Conservation (phyloP, 1,140 invertebrate species). For the Paraescarpia echinospica region DNA sequence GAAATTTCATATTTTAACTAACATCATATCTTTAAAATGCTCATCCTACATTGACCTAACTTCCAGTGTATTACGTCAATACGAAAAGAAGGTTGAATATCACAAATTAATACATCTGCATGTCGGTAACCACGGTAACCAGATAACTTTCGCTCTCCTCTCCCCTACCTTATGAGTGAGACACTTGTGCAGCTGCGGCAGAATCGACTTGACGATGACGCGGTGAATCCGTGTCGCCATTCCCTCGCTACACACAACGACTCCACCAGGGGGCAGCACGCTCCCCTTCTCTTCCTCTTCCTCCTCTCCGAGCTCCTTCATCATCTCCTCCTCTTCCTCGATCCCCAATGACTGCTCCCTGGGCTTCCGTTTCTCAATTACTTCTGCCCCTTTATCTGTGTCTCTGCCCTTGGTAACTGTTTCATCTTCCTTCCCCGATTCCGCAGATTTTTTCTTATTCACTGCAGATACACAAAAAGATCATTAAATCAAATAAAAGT, state of each 20-base stretch:
- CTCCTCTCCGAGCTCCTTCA: conserved; percentile 43
- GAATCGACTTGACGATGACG: conserved; percentile 65
- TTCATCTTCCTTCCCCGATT: neutral
- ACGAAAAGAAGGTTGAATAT: too few relatives aligned
- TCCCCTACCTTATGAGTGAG: conserved; percentile 65
- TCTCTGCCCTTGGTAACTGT: neutral
- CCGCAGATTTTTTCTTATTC: neutral
- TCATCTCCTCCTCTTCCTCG: conserved; percentile 36
- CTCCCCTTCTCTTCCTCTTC: conserved; percentile 37
- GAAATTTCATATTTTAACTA: too few relatives aligned
- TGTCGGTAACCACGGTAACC: too few relatives aligned
- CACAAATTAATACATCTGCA: too few relatives aligned
- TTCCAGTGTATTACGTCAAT: too few relatives aligned
- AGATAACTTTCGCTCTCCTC: neutral
- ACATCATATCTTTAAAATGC: neutral
- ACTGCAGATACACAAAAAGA: neutral
- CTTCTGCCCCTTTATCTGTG: neutral
- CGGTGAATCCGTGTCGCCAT: conserved; percentile 74
- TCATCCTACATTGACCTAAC: too few relatives aligned
- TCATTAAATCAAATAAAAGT: neutral
- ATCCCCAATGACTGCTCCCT: neutral
- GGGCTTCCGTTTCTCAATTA: neutral
- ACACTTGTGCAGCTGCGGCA: conserved; percentile 67
- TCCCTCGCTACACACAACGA: conserved; percentile 38
- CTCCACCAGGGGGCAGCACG: conserved; percentile 1